Evolutionary conservation across 2,113 vertebrate genomes (phyloP).

Genomic region (Ailurus styani): DNA sequence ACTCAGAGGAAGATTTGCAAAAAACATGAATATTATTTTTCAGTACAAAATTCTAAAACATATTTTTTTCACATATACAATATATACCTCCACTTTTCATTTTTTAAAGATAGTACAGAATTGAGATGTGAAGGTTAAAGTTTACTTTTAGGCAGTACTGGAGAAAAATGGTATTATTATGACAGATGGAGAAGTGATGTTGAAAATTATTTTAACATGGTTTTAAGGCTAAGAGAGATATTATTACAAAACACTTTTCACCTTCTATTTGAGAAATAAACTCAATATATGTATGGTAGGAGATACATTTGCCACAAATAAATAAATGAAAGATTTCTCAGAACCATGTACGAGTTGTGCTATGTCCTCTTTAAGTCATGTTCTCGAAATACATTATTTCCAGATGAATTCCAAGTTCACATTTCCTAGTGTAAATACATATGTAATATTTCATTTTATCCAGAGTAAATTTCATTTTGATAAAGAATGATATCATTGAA

Average conservation of each 20-base stretch:
- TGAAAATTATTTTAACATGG: background rate
- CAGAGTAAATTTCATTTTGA: background rate
- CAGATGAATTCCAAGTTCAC: background rate
- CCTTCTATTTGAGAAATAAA: background rate
- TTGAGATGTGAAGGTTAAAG: background rate
- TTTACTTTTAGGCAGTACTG: background rate
- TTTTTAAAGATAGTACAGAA: background rate
- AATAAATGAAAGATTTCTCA: background rate
- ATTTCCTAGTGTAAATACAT: background rate
- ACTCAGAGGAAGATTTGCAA: background rate
- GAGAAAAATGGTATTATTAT: background rate
- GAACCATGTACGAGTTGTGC: background rate
- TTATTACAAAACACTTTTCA: background rate
- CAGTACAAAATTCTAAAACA: background rate
- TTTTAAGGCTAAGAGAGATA: background rate
- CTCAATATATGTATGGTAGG: background rate
- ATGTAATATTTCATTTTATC: background rate
- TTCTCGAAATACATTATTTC: background rate
- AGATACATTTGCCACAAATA: background rate
- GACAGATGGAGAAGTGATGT: background rate
- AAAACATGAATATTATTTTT: background rate
- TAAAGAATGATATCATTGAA: background rate
- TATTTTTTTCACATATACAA: background rate
- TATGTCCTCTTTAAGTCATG: background rate
- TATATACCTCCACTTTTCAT: background rate